These are phyloP conservation scores for Ashinkailepas kermadecensis DNA, from an alignment of 2,888 invertebrate species.

Conservation along the genomic window DNA sequence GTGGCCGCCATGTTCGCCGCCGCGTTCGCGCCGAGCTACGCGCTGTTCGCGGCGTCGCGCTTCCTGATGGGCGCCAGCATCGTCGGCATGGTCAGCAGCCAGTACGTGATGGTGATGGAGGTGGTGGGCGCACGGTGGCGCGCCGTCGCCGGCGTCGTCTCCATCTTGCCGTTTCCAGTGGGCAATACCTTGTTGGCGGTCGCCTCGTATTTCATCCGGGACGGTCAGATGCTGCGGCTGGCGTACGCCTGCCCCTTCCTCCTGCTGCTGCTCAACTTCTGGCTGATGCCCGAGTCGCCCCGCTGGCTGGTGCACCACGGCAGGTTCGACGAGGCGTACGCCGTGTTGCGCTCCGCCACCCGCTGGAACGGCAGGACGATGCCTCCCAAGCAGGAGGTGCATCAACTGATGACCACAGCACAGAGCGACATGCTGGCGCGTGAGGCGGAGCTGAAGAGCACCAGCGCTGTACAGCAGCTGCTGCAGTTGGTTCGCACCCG, in stretches of 20 bases:
- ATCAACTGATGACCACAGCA: not conserved
- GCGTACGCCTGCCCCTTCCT: conserved; percentile 57
- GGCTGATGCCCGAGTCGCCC: conserved; percentile 68
- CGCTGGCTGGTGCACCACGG: conserved; percentile 56
- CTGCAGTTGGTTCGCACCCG: not conserved
- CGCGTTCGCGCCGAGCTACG: conserved; percentile 32
- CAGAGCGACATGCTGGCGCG: not conserved
- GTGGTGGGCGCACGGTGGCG: conserved; percentile 53
- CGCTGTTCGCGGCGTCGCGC: conserved; percentile 33
- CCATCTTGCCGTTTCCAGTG: conserved; percentile 61
- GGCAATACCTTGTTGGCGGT: conserved; percentile 58
- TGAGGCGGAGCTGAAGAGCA: not conserved
- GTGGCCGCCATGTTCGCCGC: conserved; percentile 31
- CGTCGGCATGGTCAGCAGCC: conserved; percentile 27
- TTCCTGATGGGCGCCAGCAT: conserved; percentile 30
- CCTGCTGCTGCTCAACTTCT: conserved; percentile 49
- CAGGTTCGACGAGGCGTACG: not conserved
- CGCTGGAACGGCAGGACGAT: not conserved
- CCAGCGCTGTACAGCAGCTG: not conserved
- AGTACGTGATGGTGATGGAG: conserved; percentile 45
- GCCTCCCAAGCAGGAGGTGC: not conserved
- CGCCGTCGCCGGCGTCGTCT: conserved; percentile 53
- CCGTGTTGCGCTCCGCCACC: not conserved
- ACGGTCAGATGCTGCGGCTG: conserved; percentile 60
- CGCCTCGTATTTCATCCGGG: conserved; percentile 56